Evolutionary conservation across 2,113 vertebrate genomes (phyloP).

Genomic region (Sinosuthora webbiana): DNA sequence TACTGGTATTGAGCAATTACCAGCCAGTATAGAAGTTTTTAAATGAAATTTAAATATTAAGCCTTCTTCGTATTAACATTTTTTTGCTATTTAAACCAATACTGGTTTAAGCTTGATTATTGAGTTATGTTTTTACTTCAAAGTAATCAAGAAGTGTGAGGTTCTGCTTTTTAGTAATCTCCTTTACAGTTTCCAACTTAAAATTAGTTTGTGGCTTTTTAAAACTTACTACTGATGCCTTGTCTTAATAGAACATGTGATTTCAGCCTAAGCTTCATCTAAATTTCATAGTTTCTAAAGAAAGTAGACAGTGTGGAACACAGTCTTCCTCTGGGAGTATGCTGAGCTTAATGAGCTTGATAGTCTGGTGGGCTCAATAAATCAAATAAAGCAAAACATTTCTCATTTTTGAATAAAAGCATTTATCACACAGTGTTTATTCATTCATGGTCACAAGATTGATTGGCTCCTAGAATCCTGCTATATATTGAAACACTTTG

Average conservation of each 20-base stretch:
- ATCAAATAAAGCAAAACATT: conserved; percentile 99
- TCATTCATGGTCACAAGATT: conserved; percentile 98
- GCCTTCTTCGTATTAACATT: neutral
- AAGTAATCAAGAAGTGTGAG: neutral
- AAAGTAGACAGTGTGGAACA: conserved; percentile 81
- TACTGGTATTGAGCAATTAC: neutral
- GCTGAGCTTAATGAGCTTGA: conserved; percentile 98
- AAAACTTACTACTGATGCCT: conserved; percentile 47
- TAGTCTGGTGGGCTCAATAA: conserved; percentile 99
- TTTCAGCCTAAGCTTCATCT: conserved; percentile 72
- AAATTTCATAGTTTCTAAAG: conserved; percentile 75
- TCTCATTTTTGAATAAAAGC: conserved; percentile 99
- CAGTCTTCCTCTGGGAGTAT: conserved; percentile 91
- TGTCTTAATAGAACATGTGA: conserved; percentile 60
- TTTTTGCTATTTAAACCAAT: neutral
- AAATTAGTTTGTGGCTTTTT: conserved; percentile 36
- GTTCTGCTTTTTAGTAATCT: neutral
- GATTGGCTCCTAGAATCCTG: conserved; percentile 90
- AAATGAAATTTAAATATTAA: neutral
- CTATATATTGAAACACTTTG: conserved; percentile 81
- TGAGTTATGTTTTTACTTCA: neutral
- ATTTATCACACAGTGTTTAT: conserved; percentile 99
- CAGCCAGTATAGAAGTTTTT: neutral
- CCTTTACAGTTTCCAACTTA: neutral
- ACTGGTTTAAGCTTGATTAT: neutral